Conservation (phyloP, 2,888 invertebrate species). For the Harpagoxenus sublaevis region DNA sequence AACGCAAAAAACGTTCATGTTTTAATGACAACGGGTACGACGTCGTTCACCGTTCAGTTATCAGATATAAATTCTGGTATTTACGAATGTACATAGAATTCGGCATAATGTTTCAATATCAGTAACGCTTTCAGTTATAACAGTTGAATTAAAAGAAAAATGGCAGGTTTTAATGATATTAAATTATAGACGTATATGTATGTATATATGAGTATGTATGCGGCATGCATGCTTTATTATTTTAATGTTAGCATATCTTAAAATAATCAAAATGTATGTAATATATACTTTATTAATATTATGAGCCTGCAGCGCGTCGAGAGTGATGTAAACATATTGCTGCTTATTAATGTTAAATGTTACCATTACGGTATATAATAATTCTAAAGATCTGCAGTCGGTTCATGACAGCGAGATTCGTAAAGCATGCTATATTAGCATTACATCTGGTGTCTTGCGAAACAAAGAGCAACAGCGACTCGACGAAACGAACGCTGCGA, state of each 20-base stretch:
- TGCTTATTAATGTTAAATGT: not conserved
- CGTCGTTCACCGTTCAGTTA: slow-evolving; percentile 12
- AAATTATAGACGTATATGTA: not conserved
- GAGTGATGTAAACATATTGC: not conserved
- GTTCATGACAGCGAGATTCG: not conserved
- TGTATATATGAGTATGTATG: too few species aligned
- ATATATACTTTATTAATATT: not conserved
- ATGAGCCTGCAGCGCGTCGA: not conserved
- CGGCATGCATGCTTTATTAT: not conserved
- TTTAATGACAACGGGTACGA: slow-evolving; percentile 42
- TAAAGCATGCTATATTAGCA: slow-evolving; percentile 6
- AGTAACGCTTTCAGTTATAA: not conserved
- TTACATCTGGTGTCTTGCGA: slow-evolving; percentile 23
- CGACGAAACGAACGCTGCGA: not conserved
- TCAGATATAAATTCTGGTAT: slow-evolving; percentile 27
- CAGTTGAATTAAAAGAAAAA: not conserved
- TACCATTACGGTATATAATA: not conserved
- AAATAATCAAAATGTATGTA: not conserved
- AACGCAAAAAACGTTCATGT: slow-evolving; percentile 29
- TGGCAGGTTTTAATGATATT: not conserved
- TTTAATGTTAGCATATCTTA: not conserved
- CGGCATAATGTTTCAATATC: not conserved
- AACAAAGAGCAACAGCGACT: slow-evolving; percentile 4
- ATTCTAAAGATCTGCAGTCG: slow-evolving; percentile 8
- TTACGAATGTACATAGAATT: slow-evolving; percentile 24